Base-by-base conservation (phyloP, 2,797 vertebrate genomes). In the Leuciscus waleckii region DNA sequence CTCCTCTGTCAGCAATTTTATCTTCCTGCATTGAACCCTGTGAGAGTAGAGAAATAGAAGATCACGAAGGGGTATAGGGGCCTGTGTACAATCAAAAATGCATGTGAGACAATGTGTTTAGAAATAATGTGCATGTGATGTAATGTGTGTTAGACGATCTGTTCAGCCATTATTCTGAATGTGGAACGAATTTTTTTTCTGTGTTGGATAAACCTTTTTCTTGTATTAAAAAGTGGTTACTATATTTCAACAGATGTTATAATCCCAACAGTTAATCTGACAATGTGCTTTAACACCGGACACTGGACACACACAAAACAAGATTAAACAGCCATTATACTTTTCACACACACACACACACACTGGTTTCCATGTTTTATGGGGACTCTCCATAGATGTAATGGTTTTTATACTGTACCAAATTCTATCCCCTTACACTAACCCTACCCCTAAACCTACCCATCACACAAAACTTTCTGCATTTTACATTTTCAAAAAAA, bases 1-100 rank as follows among this genome's bases (percentile, higher is more conserved):
- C 83, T 85, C 26, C 13, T 49, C 54, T 79, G 54, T 71, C 83
- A 85, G 51, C 49, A 35, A 41, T 49, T 56, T 46, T 79, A 85
- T 85, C 39, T 26, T 69, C 3, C 67, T 63, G 19, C 65, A 58
- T 37, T 49, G 37, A 71, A 70, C 67, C 65, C 67, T 56, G 63
- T 21, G n/a, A 43, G 46, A 41, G 54, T 5, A 46, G 19, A 61
- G 41, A 17, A 41, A 54, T 70, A 11, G 51, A 43, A 37, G 79
- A 17, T 43, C 65, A 77, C n/a, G 13, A 37, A 84, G 73, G 16
- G 43, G 29, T 13, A 37, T 29, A 26, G 37, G 65, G 49, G 65
- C 4, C 29, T 17, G 21, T 16, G 8, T 32, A 17, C 32, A 17
- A 32, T 84, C 6, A 69, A 78, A 58, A 46, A 78, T 84, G 61